Conservation (phyloP, 2,113 vertebrate genomes). For the Sebastes schlegelii region DNA sequence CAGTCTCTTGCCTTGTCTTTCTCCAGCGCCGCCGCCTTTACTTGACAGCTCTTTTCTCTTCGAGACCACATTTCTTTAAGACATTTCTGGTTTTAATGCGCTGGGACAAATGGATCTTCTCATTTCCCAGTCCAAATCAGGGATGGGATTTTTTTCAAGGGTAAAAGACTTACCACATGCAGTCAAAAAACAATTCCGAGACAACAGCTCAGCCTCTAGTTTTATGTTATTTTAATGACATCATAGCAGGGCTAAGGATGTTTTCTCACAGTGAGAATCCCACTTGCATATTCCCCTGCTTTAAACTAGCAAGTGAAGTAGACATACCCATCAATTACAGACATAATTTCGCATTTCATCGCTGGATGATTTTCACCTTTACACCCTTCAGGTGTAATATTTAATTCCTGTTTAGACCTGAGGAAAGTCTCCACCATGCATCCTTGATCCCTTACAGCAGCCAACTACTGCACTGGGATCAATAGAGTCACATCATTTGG, state of each 20-base stretch:
- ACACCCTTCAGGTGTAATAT: not conserved
- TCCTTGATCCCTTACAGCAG: conserved; percentile 32
- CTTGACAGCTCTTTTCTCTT: conserved; percentile 33
- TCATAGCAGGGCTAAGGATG: not conserved
- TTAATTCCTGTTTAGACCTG: not conserved
- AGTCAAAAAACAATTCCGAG: not conserved
- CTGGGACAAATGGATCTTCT: not conserved
- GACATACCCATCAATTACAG: not conserved
- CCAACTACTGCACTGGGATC: conserved; percentile 56
- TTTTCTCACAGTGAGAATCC: not conserved
- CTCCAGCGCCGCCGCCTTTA: not conserved
- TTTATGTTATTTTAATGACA: conserved; percentile 4
- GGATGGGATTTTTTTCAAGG: not conserved
- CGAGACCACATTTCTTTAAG: not conserved
- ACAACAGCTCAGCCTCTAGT: not conserved
- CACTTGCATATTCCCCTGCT: not conserved
- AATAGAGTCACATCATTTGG: conserved; percentile 43
- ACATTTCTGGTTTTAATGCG: conserved; percentile 13
- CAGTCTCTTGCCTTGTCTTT: conserved; percentile 39
- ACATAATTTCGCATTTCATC: not conserved
- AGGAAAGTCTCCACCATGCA: not conserved
- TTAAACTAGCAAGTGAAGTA: conserved; percentile 10
- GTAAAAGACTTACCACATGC: not conserved
- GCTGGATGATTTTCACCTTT: not conserved
- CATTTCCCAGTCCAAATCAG: not conserved